Conservation (phyloP, 2,113 vertebrate genomes). For the Pseudonaja textilis region DNA sequence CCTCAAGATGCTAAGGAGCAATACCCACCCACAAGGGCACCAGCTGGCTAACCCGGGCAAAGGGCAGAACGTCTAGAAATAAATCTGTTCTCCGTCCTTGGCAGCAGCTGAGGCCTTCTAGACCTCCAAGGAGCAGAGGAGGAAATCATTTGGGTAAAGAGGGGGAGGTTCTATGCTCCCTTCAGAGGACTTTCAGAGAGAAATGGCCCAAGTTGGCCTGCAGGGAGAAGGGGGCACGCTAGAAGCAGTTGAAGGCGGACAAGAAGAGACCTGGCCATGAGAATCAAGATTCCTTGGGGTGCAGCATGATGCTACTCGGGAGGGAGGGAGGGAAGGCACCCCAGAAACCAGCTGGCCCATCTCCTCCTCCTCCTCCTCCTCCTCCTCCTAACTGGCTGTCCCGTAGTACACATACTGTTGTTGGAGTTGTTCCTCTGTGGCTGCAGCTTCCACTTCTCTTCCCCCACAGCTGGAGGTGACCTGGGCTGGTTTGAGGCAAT, state of each 20-base stretch:
- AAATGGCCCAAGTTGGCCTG: not conserved
- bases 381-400: too few relatives aligned
- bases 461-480: slow-evolving; percentile 74
- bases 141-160: not conserved
- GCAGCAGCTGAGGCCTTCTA: not conserved
- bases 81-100: not conserved
- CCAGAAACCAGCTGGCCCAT: not conserved
- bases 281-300: not conserved
- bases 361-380: not conserved
- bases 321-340: not conserved
- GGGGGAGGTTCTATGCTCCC: not conserved
- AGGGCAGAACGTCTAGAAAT: not conserved
- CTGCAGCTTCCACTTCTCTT: slow-evolving; percentile 89
- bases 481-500: slow-evolving; percentile 86
- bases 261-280: not conserved
- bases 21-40: not conserved
- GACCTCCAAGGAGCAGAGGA: not conserved
- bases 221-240: not conserved
- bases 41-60: not conserved
- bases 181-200: not conserved
- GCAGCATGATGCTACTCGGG: not conserved
- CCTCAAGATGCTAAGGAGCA: not conserved
- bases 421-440: slow-evolving; percentile 87
- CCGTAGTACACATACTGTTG: slow-evolving; percentile 80
- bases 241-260: too few relatives aligned